Evolutionary conservation across 2,113 vertebrate species (phyloP).

Genomic region (Ptyas mucosa): DNA sequence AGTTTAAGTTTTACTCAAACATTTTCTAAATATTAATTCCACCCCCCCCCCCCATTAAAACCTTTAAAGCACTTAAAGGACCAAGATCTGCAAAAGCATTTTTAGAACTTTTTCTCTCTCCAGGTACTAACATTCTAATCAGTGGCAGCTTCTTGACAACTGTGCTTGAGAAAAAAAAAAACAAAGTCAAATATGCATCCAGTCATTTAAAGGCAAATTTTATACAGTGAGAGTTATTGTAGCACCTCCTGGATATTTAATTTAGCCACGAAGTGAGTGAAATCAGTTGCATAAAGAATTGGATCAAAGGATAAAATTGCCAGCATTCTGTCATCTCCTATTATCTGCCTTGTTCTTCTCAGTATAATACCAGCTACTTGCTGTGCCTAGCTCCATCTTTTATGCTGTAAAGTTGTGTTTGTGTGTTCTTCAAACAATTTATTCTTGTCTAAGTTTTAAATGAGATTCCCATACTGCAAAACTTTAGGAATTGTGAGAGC

Average conservation of each 20-base stretch:
- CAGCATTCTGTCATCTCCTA: not conserved
- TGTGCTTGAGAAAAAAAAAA: not conserved
- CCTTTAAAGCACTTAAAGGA: not conserved
- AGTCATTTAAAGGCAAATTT: not conserved
- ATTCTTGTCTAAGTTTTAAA: not conserved
- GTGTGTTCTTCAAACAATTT: not conserved
- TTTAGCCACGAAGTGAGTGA: not conserved
- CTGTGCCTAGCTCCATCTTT: not conserved
- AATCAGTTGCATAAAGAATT: not conserved
- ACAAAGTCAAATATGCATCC: not conserved
- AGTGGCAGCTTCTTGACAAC: not conserved
- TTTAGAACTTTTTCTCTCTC: not conserved
- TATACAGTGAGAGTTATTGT: not conserved
- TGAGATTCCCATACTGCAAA: not conserved
- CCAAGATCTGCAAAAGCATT: not conserved
- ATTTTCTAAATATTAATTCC: not conserved
- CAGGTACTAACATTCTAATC: not conserved
- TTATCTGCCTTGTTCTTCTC: not conserved
- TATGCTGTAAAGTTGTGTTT: not conserved
- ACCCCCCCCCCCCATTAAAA: not conserved
- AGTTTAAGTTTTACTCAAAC: not conserved
- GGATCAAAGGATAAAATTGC: not conserved
- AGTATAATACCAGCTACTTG: not conserved
- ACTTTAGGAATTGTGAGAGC: not conserved
- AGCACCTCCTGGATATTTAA: not conserved